Conservation (phyloP, 2,113 vertebrate species). For the Saguinus imperator region DNA sequence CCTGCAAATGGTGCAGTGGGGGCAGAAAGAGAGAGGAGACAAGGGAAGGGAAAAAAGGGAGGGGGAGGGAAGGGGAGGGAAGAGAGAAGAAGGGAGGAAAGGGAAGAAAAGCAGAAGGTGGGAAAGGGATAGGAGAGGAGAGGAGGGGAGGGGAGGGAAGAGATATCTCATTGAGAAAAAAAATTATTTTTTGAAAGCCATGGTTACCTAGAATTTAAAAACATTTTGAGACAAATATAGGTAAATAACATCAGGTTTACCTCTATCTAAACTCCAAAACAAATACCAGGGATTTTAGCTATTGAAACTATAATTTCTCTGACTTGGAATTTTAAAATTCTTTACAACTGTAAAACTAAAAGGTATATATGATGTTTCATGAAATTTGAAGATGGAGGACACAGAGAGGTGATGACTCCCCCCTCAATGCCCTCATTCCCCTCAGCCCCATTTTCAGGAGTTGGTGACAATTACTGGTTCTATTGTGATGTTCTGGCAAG, state of each 20-base stretch:
- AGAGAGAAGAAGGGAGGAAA: too few species aligned
- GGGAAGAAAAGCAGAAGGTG: neutral
- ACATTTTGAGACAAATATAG: neutral
- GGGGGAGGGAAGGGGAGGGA: neutral
- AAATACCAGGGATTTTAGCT: neutral
- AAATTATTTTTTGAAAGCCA: neutral
- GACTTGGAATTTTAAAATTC: neutral
- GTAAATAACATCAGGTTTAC: neutral
- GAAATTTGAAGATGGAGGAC: neutral
- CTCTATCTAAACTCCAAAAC: neutral
- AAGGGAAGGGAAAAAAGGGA: neutral
- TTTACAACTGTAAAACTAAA: neutral
- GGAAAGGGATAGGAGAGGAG: too few species aligned
- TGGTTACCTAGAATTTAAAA: neutral
- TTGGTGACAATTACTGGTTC: neutral
- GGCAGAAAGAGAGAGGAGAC: accelerated
- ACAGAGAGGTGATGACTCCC: neutral
- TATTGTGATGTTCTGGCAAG: neutral
- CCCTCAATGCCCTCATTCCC: too few species aligned
- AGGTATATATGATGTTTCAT: neutral
- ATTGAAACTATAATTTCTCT: neutral
- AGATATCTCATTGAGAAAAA: neutral
- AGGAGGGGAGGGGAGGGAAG: too few species aligned
- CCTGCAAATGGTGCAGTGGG: neutral
- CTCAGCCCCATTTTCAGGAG: neutral